A percentile compares a stretch with the other conserved stretches of the same genome.
These are phyloP conservation scores for Melanotaenia nigrans DNA, from an alignment of 2,797 vertebrate genomes.

Conservation along the genomic window DNA sequence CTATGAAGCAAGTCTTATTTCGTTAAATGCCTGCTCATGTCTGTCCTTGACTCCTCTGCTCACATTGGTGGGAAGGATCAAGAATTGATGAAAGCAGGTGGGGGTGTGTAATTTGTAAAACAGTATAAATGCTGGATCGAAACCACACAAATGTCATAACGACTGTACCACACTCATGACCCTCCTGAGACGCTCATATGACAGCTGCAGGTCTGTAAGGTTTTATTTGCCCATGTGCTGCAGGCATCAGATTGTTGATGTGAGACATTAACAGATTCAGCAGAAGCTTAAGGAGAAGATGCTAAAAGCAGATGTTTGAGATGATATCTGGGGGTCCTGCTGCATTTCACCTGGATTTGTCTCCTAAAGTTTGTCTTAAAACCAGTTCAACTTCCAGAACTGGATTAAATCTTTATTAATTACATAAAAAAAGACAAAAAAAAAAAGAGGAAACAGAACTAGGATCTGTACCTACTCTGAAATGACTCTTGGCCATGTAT, in stretches of 20 bases:
- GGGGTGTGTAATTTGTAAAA: background rate
- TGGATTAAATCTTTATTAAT: background rate
- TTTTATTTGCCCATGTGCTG: conserved; percentile 10
- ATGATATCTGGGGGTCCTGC: conserved; percentile 2
- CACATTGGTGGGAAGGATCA: too few relatives aligned
- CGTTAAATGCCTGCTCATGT: too few relatives aligned
- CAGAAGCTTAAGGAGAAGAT: conserved; percentile 18
- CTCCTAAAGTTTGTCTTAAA: conserved; percentile 16
- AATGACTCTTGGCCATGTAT: background rate
- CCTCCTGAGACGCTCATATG: background rate
- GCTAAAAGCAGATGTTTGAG: conserved; percentile 27
- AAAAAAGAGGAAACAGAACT: background rate
- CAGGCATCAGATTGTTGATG: conserved; percentile 2
- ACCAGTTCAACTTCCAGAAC: background rate
- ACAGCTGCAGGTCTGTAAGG: background rate
- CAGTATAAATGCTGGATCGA: background rate
- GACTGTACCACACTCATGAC: background rate
- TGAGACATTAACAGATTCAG: conserved; percentile 21
- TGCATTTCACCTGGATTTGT: conserved; percentile 1
- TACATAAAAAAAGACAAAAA: too few relatives aligned
- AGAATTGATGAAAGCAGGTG: background rate
- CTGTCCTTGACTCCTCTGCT: too few relatives aligned
- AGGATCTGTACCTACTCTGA: background rate
- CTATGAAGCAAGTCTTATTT: too few relatives aligned
- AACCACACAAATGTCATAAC: background rate